Conservation (phyloP, 2,888 invertebrate species). For the Nephrotoma guestfalica region DNA sequence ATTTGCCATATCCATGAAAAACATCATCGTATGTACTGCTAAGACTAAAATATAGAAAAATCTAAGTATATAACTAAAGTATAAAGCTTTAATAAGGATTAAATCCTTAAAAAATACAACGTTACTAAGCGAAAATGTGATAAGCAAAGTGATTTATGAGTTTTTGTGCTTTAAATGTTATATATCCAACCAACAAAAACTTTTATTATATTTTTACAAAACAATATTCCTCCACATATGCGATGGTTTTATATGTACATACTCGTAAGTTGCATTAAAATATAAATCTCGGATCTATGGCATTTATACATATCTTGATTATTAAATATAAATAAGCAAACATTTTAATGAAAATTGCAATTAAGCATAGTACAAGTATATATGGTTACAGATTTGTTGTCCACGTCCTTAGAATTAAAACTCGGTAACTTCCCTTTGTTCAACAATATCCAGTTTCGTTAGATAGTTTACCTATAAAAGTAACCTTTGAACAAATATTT, state of each 20-base stretch:
- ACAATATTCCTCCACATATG: background rate
- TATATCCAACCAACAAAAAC: background rate
- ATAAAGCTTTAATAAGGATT: background rate
- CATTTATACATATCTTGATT: background rate
- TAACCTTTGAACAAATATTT: too few species aligned
- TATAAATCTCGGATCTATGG: background rate
- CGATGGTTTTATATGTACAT: background rate
- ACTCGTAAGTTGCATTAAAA: background rate
- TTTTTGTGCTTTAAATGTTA: background rate
- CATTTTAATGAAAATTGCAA: too few species aligned
- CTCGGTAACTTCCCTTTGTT: too few species aligned
- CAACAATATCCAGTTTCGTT: too few species aligned
- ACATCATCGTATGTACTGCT: too few species aligned
- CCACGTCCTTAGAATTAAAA: too few species aligned
- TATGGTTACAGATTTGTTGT: too few species aligned
- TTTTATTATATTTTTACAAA: background rate
- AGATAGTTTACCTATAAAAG: too few species aligned
- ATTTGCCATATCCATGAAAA: too few species aligned
- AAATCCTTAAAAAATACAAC: background rate
- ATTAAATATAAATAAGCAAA: too few species aligned
- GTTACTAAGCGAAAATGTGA: background rate
- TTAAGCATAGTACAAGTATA: too few species aligned
- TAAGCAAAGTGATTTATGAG: background rate
- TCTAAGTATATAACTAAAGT: background rate
- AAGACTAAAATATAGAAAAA: background rate